A percentile compares a stretch with the other conserved stretches of the same genome.
phyloP scores from a whole-genome alignment of 2,888 invertebrate genomes.

The Cantharis rustica region DNA sequence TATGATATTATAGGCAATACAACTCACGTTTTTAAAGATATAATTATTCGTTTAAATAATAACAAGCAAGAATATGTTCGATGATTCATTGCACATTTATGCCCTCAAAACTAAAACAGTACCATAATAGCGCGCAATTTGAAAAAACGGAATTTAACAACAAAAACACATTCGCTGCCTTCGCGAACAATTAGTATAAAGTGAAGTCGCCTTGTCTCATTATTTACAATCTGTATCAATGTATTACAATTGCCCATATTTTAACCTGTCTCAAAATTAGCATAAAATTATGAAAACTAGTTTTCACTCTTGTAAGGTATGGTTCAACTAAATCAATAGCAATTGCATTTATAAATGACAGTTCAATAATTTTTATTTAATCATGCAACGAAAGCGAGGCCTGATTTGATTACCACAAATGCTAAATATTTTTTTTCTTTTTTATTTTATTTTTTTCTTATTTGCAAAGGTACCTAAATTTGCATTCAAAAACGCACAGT shows the following conservation, averaged over 20 bases:
- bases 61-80: slow-evolving; percentile 17
- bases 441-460: background rate
- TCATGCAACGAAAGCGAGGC: slow-evolving; percentile 26
- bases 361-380: slow-evolving; percentile 34
- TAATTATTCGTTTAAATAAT: slow-evolving; percentile 39
- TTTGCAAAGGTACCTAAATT: background rate
- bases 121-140: background rate
- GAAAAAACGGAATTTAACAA: background rate
- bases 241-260: background rate
- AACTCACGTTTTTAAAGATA: slow-evolving; percentile 32
- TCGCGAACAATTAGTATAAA: background rate
- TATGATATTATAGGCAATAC: slow-evolving; percentile 29
- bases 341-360: slow-evolving; percentile 30
- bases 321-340: slow-evolving; percentile 17
- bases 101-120: slow-evolving; percentile 10
- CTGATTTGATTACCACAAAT: slow-evolving; percentile 30
- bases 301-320: slow-evolving; percentile 22
- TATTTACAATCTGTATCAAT: background rate
- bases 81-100: slow-evolving; percentile 34
- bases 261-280: slow-evolving; percentile 12
- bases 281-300: slow-evolving; percentile 26
- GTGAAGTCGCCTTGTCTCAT: background rate
- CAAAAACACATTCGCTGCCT: background rate
- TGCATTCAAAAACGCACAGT: background rate
- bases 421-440: background rate